Base-by-base conservation (phyloP, 2,113 vertebrate species). In the Tenebrosternarchus preto region DNA sequence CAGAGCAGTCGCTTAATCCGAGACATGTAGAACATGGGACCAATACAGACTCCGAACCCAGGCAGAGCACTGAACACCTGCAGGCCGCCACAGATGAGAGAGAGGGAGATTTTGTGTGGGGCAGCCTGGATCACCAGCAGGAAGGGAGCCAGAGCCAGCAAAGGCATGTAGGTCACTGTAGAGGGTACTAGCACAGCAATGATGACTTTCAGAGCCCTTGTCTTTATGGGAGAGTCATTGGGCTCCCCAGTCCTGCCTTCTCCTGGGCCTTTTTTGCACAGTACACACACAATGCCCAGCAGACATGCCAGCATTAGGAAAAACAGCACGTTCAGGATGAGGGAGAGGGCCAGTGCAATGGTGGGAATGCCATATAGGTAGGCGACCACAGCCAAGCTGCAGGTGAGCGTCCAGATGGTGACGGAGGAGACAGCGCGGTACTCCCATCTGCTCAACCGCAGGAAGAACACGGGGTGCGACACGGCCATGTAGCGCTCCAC, bases 11-110 rank as follows among this genome's bases (percentile, higher is more conserved):
- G 78, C 78, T 17, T 87, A 12, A 80, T 72, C 60, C 83, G 88
- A 7, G 87, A 82, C 8, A 89, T 67, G 76, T 89, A 92, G 76
- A 92, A 91, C 19, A 88, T 27, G 0, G 89, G 90, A 1, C 87
- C 89, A 0, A 91, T 89, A 64, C 88, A 81, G 0, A 88, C 61
- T 1, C 90, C 90, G 0, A 88, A 71, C 22, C 24, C 77, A 0
- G 89, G 90, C 33, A 88, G 82, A 0, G 66, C 9, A 25, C 36
- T 2, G 5, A 87, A 20, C 22, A 77, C 0, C 22, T 46, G 0
- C 76, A 66, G 1, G 80, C 1, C 0, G 19, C 25, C 5, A 36
- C 83, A 79, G 0, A 33, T 0, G 0, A 0, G 0, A 0, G 0
- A 0, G n/a, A 0, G 20, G 0, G 0, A 1, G 7, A 20, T 1